These are phyloP conservation scores for Trissoscelio sp. DNA, from an alignment of 2,888 invertebrate species.

Conservation along the genomic window DNA sequence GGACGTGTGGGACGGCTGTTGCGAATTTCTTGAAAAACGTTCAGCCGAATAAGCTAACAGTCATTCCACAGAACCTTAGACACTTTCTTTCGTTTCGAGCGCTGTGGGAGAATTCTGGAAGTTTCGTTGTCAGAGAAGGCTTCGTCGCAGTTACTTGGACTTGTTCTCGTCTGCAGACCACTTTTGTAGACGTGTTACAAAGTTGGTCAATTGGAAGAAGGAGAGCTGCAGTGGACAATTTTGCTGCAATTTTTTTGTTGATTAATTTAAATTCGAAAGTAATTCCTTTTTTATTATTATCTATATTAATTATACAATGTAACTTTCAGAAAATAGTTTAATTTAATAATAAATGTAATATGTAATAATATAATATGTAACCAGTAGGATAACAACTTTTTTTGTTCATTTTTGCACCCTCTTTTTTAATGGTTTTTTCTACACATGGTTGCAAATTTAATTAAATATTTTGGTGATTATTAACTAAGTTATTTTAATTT, in stretches of 20 bases:
- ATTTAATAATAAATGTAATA: no score
- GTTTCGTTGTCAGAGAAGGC: slow-evolving; percentile 82
- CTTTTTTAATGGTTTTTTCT: no score
- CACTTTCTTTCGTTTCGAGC: slow-evolving; percentile 66
- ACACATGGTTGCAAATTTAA: no score
- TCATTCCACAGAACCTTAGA: slow-evolving; percentile 49
- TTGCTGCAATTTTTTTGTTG: slow-evolving; percentile 85
- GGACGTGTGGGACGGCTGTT: slow-evolving; percentile 75
- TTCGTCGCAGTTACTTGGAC: slow-evolving; percentile 85
- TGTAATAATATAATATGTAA: no score
- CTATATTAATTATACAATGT: no score
- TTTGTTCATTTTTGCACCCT: no score
- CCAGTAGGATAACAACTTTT: no score
- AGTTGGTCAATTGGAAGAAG: slow-evolving; percentile 85
- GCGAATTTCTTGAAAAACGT: slow-evolving; percentile 61
- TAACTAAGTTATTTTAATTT: no score
- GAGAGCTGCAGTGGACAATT: slow-evolving; percentile 83
- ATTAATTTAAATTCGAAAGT: slow-evolving; percentile 77
- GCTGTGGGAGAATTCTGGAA: slow-evolving; percentile 52
- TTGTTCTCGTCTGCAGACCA: slow-evolving; percentile 84
- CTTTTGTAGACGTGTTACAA: slow-evolving; percentile 84
- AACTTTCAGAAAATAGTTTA: no score
- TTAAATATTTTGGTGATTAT: no score
- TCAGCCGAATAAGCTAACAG: slow-evolving; percentile 67
- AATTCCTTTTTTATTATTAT: no score